These are phyloP conservation scores for Chalcosyrphus nemorum DNA, from an alignment of 2,888 invertebrate genomes.

Conservation along the genomic window DNA sequence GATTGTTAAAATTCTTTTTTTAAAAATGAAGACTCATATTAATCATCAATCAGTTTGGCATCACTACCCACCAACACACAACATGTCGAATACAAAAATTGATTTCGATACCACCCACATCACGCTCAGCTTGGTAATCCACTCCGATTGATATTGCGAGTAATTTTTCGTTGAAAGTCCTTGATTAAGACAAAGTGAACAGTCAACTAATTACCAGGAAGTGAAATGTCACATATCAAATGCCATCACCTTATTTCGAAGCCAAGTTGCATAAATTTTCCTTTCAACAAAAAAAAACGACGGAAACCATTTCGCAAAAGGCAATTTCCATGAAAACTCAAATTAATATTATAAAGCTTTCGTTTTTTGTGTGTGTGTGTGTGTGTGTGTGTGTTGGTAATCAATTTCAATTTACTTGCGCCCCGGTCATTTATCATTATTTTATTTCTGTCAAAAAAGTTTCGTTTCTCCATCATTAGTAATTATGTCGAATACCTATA, in stretches of 20 bases:
- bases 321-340: constrained; percentile 12
- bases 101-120: not conserved
- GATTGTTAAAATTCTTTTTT: not conserved
- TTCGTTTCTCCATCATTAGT: constrained; percentile 69
- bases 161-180: not conserved
- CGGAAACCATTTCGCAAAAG: not conserved
- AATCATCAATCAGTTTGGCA: not conserved
- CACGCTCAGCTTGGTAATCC: not conserved
- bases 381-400: constrained; percentile 25
- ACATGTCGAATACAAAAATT: not conserved
- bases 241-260: not conserved
- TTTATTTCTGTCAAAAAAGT: constrained; percentile 72
- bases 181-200: constrained; percentile 24
- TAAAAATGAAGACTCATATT: not conserved
- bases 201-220: constrained; percentile 37
- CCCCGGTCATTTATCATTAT: constrained; percentile 68
- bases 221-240: constrained; percentile 45
- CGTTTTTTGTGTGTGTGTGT: not conserved
- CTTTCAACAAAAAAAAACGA: not conserved
- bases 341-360: constrained; percentile 10
- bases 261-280: constrained; percentile 9
- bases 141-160: not conserved
- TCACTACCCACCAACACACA: not conserved
- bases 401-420: constrained; percentile 68
- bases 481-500: constrained; percentile 71